Conservation (phyloP, 2,888 invertebrate species). For the Saturnia japonica region DNA sequence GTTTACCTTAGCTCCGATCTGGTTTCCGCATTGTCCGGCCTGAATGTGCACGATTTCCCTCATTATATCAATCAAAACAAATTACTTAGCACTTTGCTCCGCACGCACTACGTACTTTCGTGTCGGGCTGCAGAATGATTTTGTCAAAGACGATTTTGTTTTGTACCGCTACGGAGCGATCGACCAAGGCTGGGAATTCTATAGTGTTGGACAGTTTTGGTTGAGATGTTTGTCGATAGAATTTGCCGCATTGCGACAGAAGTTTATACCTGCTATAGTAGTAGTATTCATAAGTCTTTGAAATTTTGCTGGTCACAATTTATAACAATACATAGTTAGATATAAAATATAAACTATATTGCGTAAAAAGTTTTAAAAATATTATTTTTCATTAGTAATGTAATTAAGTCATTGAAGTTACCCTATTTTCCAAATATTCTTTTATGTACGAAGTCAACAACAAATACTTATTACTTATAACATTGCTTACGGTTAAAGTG, state of each 20-base stretch:
- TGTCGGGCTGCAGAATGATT: slow-evolving; percentile 73
- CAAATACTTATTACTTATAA: no score
- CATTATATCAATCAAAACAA: slow-evolving; percentile 85
- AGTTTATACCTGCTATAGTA: slow-evolving; percentile 11
- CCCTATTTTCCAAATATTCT: no score
- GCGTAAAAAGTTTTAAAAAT: no score
- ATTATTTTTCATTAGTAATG: no score
- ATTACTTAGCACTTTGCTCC: slow-evolving; percentile 77
- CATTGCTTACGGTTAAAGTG: no score
- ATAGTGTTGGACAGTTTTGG: slow-evolving; percentile 50
- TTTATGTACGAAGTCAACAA: no score
- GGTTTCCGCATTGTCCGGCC: slow-evolving; percentile 97
- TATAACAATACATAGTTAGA: no score
- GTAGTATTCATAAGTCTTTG: no score
- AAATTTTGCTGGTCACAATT: no score
- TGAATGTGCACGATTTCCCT: slow-evolving; percentile 98
- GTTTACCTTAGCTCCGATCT: slow-evolving; percentile 95
- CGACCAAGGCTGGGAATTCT: slow-evolving; percentile 69
- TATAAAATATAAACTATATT: no score
- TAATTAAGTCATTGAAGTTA: no score
- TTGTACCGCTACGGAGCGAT: slow-evolving; percentile 47
- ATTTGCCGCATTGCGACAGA: slow-evolving; percentile 75
- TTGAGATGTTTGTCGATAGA: slow-evolving; percentile 55
- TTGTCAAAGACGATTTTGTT: slow-evolving; percentile 44
- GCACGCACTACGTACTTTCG: slow-evolving; percentile 77